phyloP scores from a whole-genome alignment of 2,113 vertebrate genomes.

The Mustela lutreola region DNA sequence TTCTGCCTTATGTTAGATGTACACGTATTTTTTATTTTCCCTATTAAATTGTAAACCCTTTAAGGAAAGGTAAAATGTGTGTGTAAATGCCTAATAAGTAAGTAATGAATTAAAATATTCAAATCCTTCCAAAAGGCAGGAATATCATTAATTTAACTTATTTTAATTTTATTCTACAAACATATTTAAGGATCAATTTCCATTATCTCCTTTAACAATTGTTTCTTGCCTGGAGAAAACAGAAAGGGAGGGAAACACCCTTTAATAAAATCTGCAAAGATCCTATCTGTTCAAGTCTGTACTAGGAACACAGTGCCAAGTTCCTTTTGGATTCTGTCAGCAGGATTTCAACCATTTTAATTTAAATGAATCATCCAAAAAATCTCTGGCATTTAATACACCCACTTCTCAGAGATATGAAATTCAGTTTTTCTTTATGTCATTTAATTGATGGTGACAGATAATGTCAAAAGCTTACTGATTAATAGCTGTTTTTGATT shows the following conservation, averaged over 20 bases:
- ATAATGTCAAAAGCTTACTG: slow-evolving; percentile 76
- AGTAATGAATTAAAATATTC: background rate
- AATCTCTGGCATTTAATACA: slow-evolving; percentile 80
- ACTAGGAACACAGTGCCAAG: slow-evolving; percentile 70
- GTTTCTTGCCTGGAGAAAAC: slow-evolving; percentile 35
- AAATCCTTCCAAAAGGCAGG: slow-evolving; percentile 9
- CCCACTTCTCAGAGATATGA: slow-evolving; percentile 72
- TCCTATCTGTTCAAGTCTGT: slow-evolving; percentile 53
- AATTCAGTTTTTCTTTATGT: slow-evolving; percentile 77
- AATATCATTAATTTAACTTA: slow-evolving; percentile 41
- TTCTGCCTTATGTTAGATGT: background rate
- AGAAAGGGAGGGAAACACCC: no score
- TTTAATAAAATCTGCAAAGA: background rate
- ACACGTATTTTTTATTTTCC: background rate
- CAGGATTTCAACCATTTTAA: slow-evolving; percentile 75
- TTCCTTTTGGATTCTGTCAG: slow-evolving; percentile 74
- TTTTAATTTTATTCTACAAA: slow-evolving; percentile 1
- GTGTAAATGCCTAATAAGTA: background rate
- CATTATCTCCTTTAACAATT: slow-evolving; percentile 38
- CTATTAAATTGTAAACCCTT: slow-evolving; percentile 18
- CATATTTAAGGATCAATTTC: slow-evolving; percentile 43
- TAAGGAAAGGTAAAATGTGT: background rate
- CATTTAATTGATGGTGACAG: slow-evolving; percentile 71
- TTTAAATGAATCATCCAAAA: slow-evolving; percentile 74
- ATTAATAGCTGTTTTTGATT: slow-evolving; percentile 69